phyloP scores from a whole-genome alignment of 23 tunicate genomes.

The Styela clava region DNA sequence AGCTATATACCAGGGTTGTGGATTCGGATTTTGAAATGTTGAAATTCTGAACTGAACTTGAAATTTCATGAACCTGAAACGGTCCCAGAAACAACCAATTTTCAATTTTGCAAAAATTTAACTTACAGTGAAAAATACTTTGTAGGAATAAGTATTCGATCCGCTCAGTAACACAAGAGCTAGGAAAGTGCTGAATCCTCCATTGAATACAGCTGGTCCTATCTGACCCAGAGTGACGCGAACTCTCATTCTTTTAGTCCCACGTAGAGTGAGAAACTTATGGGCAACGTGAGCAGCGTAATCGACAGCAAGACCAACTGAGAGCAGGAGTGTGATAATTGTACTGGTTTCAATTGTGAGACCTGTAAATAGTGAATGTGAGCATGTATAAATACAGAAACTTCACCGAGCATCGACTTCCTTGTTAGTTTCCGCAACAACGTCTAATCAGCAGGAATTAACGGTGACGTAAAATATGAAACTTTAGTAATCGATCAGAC shows the following conservation, averaged over 20 bases:
- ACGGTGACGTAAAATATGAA: too few species aligned
- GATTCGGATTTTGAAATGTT: too few species aligned
- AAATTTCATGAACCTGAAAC: too few species aligned
- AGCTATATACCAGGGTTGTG: too few species aligned
- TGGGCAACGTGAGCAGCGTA: conserved; percentile 23
- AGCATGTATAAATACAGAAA: too few species aligned
- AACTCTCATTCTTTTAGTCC: conserved; percentile 9
- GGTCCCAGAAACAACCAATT: too few species aligned
- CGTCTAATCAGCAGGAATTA: too few species aligned
- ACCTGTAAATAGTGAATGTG: background rate
- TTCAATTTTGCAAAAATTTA: background rate
- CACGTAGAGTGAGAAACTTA: conserved; percentile 9
- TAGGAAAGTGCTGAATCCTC: conserved; percentile 33
- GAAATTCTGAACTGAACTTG: too few species aligned
- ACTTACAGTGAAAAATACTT: conserved; percentile 19
- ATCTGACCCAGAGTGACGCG: conserved; percentile 12
- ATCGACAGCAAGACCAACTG: conserved; percentile 28
- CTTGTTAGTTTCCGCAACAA: too few species aligned
- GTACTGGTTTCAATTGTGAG: conserved; percentile 22
- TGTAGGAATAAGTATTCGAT: conserved; percentile 5
- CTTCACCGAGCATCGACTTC: too few species aligned
- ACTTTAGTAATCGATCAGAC: too few species aligned
- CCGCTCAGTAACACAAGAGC: conserved; percentile 12
- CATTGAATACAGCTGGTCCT: conserved; percentile 31
- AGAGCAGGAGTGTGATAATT: conserved; percentile 5